phyloP scores from a whole-genome alignment of 2,113 vertebrate species.

The Grallaria varia region DNA sequence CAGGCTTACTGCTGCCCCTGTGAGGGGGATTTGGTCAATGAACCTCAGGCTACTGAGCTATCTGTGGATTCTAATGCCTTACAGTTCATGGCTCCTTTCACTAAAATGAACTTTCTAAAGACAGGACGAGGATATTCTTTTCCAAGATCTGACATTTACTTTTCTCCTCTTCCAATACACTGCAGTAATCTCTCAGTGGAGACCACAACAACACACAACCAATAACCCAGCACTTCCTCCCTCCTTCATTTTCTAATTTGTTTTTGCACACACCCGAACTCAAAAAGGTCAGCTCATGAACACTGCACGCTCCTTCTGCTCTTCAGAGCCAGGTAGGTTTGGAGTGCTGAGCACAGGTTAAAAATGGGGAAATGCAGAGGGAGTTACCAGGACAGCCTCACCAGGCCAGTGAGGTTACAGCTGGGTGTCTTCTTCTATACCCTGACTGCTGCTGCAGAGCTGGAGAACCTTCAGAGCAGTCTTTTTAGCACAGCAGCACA shows the following conservation, averaged over 20 bases:
- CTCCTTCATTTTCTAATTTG: not conserved
- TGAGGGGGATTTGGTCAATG: not conserved
- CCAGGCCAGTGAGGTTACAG: not conserved
- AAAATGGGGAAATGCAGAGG: not conserved
- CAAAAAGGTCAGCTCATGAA: not conserved
- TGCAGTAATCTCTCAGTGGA: not conserved
- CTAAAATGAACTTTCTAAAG: not conserved
- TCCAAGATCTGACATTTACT: constrained; percentile 34
- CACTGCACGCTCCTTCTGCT: not conserved
- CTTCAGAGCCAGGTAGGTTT: not conserved
- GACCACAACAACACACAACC: not conserved
- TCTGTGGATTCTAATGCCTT: not conserved
- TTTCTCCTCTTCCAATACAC: not conserved
- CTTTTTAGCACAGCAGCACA: not conserved
- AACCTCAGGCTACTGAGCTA: not conserved
- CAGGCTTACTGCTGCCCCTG: not conserved
- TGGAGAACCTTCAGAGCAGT: not conserved
- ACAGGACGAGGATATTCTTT: not conserved
- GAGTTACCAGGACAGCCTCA: not conserved
- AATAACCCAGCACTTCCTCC: not conserved
- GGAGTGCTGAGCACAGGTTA: accelerated
- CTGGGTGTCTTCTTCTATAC: not conserved
- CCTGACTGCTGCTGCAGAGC: not conserved
- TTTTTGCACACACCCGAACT: not conserved
- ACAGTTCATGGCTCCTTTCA: not conserved